Base-by-base conservation (phyloP, 2,113 vertebrate species). In the Toxotes chatareus region DNA sequence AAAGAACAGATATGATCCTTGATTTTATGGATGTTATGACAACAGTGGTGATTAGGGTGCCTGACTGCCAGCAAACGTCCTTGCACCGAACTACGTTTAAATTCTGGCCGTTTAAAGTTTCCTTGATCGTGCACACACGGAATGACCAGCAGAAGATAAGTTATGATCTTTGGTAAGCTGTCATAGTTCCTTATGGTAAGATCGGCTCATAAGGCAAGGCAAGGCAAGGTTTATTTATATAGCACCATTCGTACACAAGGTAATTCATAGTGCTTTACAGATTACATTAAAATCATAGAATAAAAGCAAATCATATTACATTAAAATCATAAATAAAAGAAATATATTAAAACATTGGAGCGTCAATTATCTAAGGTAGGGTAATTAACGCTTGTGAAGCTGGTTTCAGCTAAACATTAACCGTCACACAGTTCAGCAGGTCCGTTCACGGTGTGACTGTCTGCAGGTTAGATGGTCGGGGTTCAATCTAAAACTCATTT, bases 141-240 rank as follows among this genome's bases (percentile, higher is more conserved):
- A 12, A 14, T 13, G 19, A 0, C 0, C 27, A 3, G 1, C 6
- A 46, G 1, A 7, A 21, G 5, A 12, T 17, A 0, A 17, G 0
- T 32, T 19, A 0, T 5, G 21, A 38, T 11, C 19, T 69, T 9
- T 49, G 38, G 0, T 2, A 36, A 8, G 7, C 16, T 27, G 23
- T 12, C 16, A 16, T 27, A 46, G 1, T 14, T 51, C 19, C 3
- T 44, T 7, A 3, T 32, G 38, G 7, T 46, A 10, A 36, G 3
- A 5, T 55, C 57, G 11, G n/a, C 13, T 2, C 5, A 1, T 0
- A 2, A 2, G n/a, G n/a, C n/a, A n/a, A n/a, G n/a, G n/a, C n/a
- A n/a, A n/a, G n/a, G n/a, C n/a, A n/a, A n/a, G n/a, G n/a, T n/a
- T n/a, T n/a, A n/a, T n/a, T n/a, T n/a, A n/a, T n/a, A n/a, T n/a